Evolutionary conservation across 2,888 invertebrate genomes (phyloP), one percentile per base, ranked within the genome.

Genomic region (Drosophila nr. perissopoda): DNA sequence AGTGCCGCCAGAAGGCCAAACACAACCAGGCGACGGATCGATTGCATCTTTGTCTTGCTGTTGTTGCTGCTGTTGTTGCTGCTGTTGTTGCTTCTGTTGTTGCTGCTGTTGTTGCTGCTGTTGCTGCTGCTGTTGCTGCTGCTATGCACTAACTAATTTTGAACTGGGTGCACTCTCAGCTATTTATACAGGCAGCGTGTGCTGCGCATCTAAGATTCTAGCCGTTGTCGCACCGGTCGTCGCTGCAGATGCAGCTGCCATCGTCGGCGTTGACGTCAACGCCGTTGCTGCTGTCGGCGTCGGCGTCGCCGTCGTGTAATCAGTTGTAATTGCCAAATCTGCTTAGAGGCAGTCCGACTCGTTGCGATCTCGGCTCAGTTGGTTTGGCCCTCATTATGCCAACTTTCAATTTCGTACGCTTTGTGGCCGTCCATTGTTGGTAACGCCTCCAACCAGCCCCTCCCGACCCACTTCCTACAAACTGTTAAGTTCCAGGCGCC

Each of bases 241-340:
- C 60, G 64, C 51, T 36, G 59, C 58, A 48, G 49, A 38, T 60
- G 67, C 56, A 40, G 67, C 64, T 52, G 48, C 8, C 13, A 25
- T 29, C 25, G 48, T 25, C 27, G 48, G 21, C 13, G 49, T 21
- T 34, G 58, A n/a, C 53, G 42, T 33, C 42, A 29, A 13, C 56
- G 27, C 13, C 29, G 53, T 21, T 40, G 38, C 36, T 31, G 64
- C 59, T 54, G 34, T 18, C 57, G 48, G 34, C 48, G 38, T 31
- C 42, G 48, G 36, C 52, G 54, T 48, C 33, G 71, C 65, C 65
- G 48, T 66, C 63, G 73, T 83, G 69, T 88, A 86, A 84, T 84
- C 87, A 88, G 87, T 68, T 88, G 87, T 84, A 86, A 88, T 88
- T 86, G 83, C 84, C 84, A 86, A 84, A 84, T 81, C 70, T 88